Evolutionary conservation across 2,888 invertebrate species (phyloP).

Genomic region (Protodeltote pygarga): DNA sequence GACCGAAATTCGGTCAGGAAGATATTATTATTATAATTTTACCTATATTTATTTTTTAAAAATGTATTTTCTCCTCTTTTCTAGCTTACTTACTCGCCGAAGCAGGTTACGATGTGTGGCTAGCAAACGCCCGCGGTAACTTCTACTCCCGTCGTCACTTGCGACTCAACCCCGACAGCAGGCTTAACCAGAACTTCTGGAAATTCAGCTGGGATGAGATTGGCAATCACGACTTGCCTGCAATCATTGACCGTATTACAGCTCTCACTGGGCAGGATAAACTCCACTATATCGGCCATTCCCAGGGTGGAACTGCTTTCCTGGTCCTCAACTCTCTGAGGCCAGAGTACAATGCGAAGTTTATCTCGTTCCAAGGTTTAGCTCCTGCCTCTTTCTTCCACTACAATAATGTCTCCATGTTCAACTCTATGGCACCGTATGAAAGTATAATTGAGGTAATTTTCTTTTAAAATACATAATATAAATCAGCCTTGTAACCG

Average conservation of each 20-base stretch:
- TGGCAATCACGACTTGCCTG: slow-evolving; percentile 65
- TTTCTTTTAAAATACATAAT: not conserved
- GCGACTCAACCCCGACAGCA: slow-evolving; percentile 55
- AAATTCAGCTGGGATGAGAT: slow-evolving; percentile 73
- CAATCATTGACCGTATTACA: slow-evolving; percentile 62
- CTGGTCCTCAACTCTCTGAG: slow-evolving; percentile 69
- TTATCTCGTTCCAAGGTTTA: slow-evolving; percentile 72
- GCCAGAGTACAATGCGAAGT: slow-evolving; percentile 69
- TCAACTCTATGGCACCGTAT: slow-evolving; percentile 48
- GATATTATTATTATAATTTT: too few species aligned
- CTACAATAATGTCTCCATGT: slow-evolving; percentile 53
- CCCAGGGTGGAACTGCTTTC: slow-evolving; percentile 74
- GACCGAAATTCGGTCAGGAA: too few species aligned
- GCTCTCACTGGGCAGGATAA: slow-evolving; percentile 54
- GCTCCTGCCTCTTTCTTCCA: slow-evolving; percentile 71
- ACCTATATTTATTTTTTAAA: too few species aligned
- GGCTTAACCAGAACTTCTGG: slow-evolving; percentile 61
- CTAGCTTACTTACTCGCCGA: slow-evolving; percentile 84
- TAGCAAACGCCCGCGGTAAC: slow-evolving; percentile 92
- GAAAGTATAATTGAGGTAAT: slow-evolving; percentile 63
- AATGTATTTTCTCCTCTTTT: slow-evolving; percentile 1
- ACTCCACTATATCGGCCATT: slow-evolving; percentile 73
- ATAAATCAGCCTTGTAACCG: not conserved
- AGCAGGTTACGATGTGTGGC: slow-evolving; percentile 91
- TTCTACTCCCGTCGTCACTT: slow-evolving; percentile 81